Conservation (phyloP, 2,113 vertebrate genomes). For the Anhinga rufa region DNA sequence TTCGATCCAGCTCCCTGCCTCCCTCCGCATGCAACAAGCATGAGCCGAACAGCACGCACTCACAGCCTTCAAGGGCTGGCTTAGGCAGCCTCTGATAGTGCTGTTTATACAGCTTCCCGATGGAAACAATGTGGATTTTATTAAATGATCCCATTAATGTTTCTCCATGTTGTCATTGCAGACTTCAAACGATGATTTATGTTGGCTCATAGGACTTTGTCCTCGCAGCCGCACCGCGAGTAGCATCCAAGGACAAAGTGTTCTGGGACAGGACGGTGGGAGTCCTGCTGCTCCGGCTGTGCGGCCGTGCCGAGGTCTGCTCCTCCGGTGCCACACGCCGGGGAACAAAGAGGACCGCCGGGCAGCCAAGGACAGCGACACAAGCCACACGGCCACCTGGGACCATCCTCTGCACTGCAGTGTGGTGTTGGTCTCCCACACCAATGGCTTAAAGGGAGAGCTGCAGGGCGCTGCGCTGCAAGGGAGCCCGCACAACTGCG, state of each 20-base stretch:
- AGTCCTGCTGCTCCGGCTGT: conserved; percentile 1
- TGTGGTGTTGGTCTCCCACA: not conserved
- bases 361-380: not conserved
- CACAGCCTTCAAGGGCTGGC: not conserved
- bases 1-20: not conserved
- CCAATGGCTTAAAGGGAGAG: not conserved
- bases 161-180: conserved; percentile 59
- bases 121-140: conserved; percentile 62
- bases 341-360: conserved; percentile 2
- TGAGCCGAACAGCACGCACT: not conserved
- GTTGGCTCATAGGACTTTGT: conserved; percentile 55
- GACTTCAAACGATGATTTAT: conserved; percentile 65
- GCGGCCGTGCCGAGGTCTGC: not conserved
- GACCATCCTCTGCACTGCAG: not conserved
- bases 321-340: not conserved
- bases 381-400: not conserved
- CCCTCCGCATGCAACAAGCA: not conserved
- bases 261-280: conserved; percentile 14
- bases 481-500: rapidly evolving
- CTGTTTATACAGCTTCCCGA: conserved; percentile 53
- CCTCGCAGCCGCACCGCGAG: conserved; percentile 4
- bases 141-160: conserved; percentile 58
- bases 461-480: too few species aligned
- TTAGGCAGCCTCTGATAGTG: conserved; percentile 15
- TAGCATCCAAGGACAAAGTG: conserved; percentile 58